Conservation (phyloP, 2,888 invertebrate genomes). For the Carpatolechia fugitivella region DNA sequence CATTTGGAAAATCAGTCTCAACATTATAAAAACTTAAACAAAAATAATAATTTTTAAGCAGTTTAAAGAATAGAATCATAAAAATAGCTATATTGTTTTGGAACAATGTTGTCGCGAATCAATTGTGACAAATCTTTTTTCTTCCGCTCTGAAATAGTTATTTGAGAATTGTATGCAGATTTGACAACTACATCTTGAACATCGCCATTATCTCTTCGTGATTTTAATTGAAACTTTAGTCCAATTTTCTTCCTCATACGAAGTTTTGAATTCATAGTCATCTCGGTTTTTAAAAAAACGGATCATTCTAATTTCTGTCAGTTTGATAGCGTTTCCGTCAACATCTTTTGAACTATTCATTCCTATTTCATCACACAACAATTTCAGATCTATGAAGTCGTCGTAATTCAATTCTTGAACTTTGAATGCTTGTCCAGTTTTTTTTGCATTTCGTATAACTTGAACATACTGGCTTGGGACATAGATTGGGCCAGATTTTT, state of each 20-base stretch:
- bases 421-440: conserved; percentile 22
- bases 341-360: conserved; percentile 22
- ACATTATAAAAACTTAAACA: too few relatives aligned
- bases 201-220: neutral
- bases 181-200: neutral
- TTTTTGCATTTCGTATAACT: conserved; percentile 24
- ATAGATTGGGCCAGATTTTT: conserved; percentile 28
- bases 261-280: conserved; percentile 14
- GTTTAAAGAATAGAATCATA: conserved; percentile 7
- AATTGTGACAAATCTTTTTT: conserved; percentile 3
- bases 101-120: neutral
- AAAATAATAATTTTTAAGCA: neutral
- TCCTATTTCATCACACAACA: conserved; percentile 15
- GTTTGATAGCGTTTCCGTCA: conserved; percentile 18
- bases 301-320: conserved; percentile 21
- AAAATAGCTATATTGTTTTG: conserved; percentile 7
- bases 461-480: conserved; percentile 25
- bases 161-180: conserved; percentile 2
- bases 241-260: neutral
- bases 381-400: conserved; percentile 23
- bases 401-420: conserved; percentile 22
- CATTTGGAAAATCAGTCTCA: too few relatives aligned
- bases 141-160: neutral
- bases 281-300: conserved; percentile 24
- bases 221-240: conserved; percentile 22